A percentile compares a stretch with the other conserved stretches of the same genome.
These are phyloP conservation scores for Trachops cirrhosus DNA, from an alignment of 2,797 vertebrate genomes.

Conservation along the genomic window DNA sequence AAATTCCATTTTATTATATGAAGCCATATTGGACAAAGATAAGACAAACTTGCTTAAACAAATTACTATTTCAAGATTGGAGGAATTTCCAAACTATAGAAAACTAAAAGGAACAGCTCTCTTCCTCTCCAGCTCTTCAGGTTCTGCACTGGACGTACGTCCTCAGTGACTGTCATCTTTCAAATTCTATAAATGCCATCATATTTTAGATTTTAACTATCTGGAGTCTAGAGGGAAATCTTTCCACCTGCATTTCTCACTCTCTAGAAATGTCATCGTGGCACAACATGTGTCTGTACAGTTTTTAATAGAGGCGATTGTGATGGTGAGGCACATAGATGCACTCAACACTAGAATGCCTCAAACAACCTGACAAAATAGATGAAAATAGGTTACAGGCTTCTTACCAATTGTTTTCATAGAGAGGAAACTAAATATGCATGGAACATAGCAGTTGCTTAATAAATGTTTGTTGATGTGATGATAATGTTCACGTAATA, in stretches of 20 bases:
- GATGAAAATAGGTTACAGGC: not conserved
- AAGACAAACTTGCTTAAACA: conserved; percentile 65
- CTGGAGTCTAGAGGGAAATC: conserved; percentile 25
- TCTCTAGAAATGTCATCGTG: not conserved
- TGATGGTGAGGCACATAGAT: not conserved
- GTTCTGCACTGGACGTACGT: not conserved
- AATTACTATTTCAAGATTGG: conserved; percentile 56
- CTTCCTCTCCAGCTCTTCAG: conserved; percentile 12
- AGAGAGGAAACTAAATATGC: not conserved
- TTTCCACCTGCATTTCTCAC: conserved; percentile 33
- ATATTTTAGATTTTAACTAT: conserved; percentile 29
- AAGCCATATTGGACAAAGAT: conserved; percentile 64
- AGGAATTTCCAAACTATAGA: conserved; percentile 52
- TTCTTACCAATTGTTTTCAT: not conserved
- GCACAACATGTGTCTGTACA: not conserved
- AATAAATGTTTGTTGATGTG: not conserved
- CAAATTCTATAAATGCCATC: not conserved
- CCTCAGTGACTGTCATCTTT: not conserved
- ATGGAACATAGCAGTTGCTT: not conserved
- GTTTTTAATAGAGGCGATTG: conserved; percentile 41
- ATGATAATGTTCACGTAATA: not conserved
- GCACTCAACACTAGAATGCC: not conserved
- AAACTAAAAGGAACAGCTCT: conserved; percentile 28
- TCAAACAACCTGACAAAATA: not conserved
- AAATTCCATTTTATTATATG: conserved; percentile 55